Percentiles rank a stretch among this genome's conserved stretches.
phyloP scores from a whole-genome alignment of 2,888 invertebrate species.

The Lobophora halterata region DNA sequence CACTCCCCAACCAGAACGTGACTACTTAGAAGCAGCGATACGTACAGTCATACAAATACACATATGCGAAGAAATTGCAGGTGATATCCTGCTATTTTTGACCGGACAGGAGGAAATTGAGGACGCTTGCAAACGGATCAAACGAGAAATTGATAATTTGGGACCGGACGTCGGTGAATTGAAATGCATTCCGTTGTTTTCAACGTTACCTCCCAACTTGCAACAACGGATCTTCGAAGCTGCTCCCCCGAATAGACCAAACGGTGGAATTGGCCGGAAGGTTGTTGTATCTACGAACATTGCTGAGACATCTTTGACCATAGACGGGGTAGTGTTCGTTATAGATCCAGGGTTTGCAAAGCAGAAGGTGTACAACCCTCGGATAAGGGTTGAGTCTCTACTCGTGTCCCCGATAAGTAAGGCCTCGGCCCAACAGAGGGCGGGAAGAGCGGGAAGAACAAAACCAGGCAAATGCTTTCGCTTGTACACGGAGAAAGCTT shows the following conservation, averaged over 20 bases:
- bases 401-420: slow-evolving; percentile 99
- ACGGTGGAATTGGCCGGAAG: slow-evolving; percentile 93
- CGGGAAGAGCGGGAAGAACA: slow-evolving; percentile 99
- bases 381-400: slow-evolving; percentile 95
- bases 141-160: slow-evolving; percentile 95
- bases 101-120: slow-evolving; percentile 95
- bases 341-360: slow-evolving; percentile 99
- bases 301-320: slow-evolving; percentile 99
- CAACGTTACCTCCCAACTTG: slow-evolving; percentile 97
- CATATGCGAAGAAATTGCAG: slow-evolving; percentile 95
- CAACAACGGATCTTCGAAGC: slow-evolving; percentile 99
- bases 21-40: slow-evolving; percentile 99
- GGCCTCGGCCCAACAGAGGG: slow-evolving; percentile 98
- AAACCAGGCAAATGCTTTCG: slow-evolving; percentile 98
- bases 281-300: slow-evolving; percentile 99
- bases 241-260: slow-evolving; percentile 94
- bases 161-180: slow-evolving; percentile 98
- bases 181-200: slow-evolving; percentile 99
- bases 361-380: slow-evolving; percentile 95
- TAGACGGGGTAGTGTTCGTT: slow-evolving; percentile 99
- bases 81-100: slow-evolving; percentile 95
- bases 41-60: slow-evolving; percentile 97
- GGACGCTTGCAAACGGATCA: slow-evolving; percentile 98
- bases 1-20: slow-evolving; percentile 97
- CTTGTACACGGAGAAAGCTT: slow-evolving; percentile 96